A percentile compares a stretch with the other conserved stretches of the same genome.
Conservation (phyloP, 2,888 invertebrate species). For the Synanthedon vespiformis region DNA sequence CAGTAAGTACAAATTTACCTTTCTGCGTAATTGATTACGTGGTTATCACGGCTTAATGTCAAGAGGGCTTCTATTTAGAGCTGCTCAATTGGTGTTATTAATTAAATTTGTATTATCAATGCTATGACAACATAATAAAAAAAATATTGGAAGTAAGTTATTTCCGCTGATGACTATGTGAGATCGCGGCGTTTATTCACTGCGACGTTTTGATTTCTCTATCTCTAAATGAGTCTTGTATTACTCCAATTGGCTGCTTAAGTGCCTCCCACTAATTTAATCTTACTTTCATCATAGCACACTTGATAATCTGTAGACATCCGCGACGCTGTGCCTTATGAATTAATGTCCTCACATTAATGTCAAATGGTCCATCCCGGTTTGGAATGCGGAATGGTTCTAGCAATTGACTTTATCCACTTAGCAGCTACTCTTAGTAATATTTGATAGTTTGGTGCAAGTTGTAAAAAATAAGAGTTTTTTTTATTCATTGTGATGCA, state of each 20-base stretch:
- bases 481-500: too few relatives aligned
- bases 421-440: constrained; percentile 49
- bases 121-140: too few relatives aligned
- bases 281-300: constrained; percentile 8
- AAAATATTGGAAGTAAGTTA: too few relatives aligned
- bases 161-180: too few relatives aligned
- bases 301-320: constrained; percentile 13
- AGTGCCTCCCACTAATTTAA: constrained; percentile 8
- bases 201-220: too few relatives aligned
- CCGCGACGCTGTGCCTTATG: constrained; percentile 23
- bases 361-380: constrained; percentile 40
- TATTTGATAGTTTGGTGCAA: neutral
- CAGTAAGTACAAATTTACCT: too few relatives aligned
- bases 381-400: constrained; percentile 62
- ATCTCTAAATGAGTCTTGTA: neutral
- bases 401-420: constrained; percentile 62
- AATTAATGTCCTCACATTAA: constrained; percentile 51
- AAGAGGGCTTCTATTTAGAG: too few relatives aligned
- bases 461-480: neutral
- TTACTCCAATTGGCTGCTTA: neutral
- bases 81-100: too few relatives aligned
- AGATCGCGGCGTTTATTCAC: too few relatives aligned
- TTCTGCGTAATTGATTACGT: too few relatives aligned
- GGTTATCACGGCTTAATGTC: too few relatives aligned
- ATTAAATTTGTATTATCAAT: too few relatives aligned